Evolutionary conservation across 2,888 invertebrate genomes (phyloP).

Genomic region (Andrena dorsata): DNA sequence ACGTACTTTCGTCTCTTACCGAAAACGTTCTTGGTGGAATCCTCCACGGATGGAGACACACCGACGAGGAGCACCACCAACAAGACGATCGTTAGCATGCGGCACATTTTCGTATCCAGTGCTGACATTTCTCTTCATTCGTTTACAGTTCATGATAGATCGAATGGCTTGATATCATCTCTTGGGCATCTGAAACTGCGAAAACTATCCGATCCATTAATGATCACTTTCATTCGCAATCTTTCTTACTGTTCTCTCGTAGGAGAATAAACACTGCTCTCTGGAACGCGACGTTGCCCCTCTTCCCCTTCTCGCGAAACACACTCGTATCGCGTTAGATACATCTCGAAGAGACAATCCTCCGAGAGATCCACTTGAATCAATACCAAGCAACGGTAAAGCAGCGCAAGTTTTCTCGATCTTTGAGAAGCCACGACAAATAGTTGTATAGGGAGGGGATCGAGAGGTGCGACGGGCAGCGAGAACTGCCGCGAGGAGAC

Average conservation of each 20-base stretch:
- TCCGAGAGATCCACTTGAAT: not conserved
- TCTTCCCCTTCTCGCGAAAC: not conserved
- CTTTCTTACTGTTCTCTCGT: not conserved
- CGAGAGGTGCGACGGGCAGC: too few species aligned
- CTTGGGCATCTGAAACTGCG: conserved; percentile 73
- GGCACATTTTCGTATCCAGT: conserved; percentile 73
- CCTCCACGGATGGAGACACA: conserved; percentile 76
- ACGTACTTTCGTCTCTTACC: conserved; percentile 70
- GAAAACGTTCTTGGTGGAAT: conserved; percentile 77
- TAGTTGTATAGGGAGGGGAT: too few species aligned
- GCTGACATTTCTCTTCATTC: conserved; percentile 71
- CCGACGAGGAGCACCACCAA: conserved; percentile 70
- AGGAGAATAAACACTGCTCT: not conserved
- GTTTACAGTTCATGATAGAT: conserved; percentile 79
- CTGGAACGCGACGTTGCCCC: not conserved
- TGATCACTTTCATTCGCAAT: not conserved
- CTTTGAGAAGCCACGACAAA: not conserved
- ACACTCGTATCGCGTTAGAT: not conserved
- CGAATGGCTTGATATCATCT: conserved; percentile 71
- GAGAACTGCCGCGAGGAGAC: too few species aligned
- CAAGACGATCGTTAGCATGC: conserved; percentile 35
- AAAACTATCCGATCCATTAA: conserved; percentile 4
- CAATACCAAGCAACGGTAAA: not conserved
- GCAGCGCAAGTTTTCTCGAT: not conserved
- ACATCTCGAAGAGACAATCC: too few species aligned